phyloP scores from a whole-genome alignment of 2,888 invertebrate genomes.

The Myopa tessellatipennis region DNA sequence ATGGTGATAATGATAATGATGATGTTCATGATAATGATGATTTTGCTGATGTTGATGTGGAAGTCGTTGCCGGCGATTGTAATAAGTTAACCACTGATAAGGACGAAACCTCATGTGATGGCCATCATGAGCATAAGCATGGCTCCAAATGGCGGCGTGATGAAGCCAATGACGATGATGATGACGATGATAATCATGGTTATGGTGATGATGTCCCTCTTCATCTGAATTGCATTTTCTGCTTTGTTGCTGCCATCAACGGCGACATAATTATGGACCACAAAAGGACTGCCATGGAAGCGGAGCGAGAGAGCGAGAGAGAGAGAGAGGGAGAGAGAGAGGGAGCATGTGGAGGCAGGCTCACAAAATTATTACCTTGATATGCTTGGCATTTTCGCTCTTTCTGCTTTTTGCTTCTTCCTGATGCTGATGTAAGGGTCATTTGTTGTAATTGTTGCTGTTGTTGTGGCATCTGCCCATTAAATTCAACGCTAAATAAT shows the following conservation, averaged over 20 bases:
- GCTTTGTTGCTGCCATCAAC: slow-evolving; percentile 9
- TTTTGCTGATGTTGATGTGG: slow-evolving; percentile 1
- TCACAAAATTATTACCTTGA: not conserved
- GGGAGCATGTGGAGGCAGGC: not conserved
- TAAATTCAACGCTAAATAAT: no score
- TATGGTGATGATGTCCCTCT: not conserved
- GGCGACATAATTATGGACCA: slow-evolving; percentile 3
- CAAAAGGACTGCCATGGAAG: slow-evolving; percentile 3
- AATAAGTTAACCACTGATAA: not conserved
- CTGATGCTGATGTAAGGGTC: no score
- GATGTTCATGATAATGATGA: not conserved
- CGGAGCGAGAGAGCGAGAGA: not conserved
- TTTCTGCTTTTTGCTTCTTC: no score
- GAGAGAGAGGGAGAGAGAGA: not conserved
- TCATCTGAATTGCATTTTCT: slow-evolving; percentile 6
- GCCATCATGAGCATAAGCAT: not conserved
- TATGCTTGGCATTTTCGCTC: not conserved
- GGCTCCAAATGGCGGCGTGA: not conserved
- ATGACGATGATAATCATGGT: not conserved
- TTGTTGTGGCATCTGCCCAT: no score
- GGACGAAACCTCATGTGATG: no score
- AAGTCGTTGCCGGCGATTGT: not conserved
- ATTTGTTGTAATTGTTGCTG: no score
- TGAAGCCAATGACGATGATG: slow-evolving; percentile 10
- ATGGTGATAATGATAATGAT: not conserved